Evolutionary conservation across 1,140 invertebrate species (phyloP).

Genomic region (Choristoneura fumiferana): DNA sequence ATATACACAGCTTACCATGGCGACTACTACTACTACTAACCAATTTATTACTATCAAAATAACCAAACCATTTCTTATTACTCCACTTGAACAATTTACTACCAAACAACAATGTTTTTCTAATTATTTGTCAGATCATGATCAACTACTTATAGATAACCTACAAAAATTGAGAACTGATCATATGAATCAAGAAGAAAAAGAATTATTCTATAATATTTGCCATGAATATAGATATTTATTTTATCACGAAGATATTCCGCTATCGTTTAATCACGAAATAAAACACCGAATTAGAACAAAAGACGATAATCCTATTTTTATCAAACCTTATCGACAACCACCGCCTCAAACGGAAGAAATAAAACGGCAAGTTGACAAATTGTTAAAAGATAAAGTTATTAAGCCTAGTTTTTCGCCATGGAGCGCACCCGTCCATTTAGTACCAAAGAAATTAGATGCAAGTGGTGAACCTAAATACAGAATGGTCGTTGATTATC

Average conservation of each 20-base stretch:
- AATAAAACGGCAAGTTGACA: background rate
- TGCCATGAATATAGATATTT: too few species aligned
- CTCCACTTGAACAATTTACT: too few species aligned
- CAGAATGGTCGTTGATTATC: conserved; percentile 53
- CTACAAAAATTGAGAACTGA: too few species aligned
- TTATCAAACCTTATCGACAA: background rate
- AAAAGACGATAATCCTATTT: background rate
- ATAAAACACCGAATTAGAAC: background rate
- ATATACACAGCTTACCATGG: too few species aligned
- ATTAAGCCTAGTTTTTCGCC: background rate
- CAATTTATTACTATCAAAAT: too few species aligned
- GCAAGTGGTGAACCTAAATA: conserved; percentile 30
- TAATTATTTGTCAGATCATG: too few species aligned
- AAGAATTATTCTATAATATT: too few species aligned
- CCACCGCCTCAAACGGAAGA: background rate
- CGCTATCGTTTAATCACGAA: background rate
- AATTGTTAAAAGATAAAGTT: background rate
- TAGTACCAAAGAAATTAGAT: conserved; percentile 24
- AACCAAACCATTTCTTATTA: too few species aligned
- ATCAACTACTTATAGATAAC: too few species aligned
- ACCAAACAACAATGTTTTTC: too few species aligned
- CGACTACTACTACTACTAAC: too few species aligned
- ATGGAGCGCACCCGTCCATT: conserved; percentile 33
- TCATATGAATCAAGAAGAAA: too few species aligned
- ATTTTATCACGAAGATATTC: background rate